Base-by-base conservation (phyloP, 37 sponge, comb jelly and placozoan genomes). In the Beroe ovata region DNA sequence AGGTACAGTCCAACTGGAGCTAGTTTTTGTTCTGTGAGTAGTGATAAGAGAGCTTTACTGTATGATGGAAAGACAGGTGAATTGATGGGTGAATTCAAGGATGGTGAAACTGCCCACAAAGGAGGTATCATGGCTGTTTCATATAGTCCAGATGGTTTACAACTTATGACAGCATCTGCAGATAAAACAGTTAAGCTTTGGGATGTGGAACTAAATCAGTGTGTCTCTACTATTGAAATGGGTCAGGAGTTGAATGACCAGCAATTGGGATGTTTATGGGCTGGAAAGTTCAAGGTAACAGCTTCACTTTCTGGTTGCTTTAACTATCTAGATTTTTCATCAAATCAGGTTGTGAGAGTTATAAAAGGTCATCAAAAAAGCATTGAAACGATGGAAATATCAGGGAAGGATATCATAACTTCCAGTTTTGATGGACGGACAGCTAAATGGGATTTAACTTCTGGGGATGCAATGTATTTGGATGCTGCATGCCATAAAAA, bases 241-340 rank as follows among this genome's bases (percentile, higher is more conserved):
- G 97, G 95, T 11, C 66, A 26, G 38, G 37, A 88, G 0, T 88
- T 97, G 22, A 91, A 92, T 29, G 95, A 97, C 92, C 95, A 95
- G 91, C 97, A 97, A 77, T 69, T 97, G 72, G 90, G 94, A 36
- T 95, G 96, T 59, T 91, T 99, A 60, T 99, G 99, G 99, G 95
- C 93, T 29, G 96, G 95, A 11, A 92, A 94, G 23, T 88, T 92
- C 91, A 64, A 94, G 28, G 91, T 99, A 64, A 92, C 94, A 37
- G 94, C 96, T 38, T 96, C 96, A 29, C 60, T 96, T 60, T 91
- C 95, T 64, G 99, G 99, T 0, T 60, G 88, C 91, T 94, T 99
- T 84, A 99, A 94, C 91, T 99, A 96, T 88, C 90, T 99, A 58
- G 95, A 99, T 89, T 60, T 60, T 11, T 32, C 38, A 32, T 71